Percentiles rank a stretch among this genome's conserved stretches.
phyloP scores from a whole-genome alignment of 2,797 vertebrate genomes.

The Lepus oiostolus region DNA sequence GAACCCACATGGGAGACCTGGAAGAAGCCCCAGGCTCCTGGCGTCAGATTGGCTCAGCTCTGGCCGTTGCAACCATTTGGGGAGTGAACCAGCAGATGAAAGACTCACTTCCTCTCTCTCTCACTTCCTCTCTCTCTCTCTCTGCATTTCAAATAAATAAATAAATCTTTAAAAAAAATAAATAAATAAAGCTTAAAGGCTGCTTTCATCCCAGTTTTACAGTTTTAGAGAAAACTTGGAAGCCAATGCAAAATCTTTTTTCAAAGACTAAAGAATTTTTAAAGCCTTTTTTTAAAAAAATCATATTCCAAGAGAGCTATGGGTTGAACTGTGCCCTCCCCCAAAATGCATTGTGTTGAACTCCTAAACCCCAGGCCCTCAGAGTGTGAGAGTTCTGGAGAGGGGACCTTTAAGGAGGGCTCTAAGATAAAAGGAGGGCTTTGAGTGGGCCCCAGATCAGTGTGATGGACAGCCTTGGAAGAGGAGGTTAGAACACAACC shows the following conservation, averaged over 20 bases:
- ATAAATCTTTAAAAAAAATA: too few relatives aligned
- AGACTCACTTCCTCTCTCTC: too few relatives aligned
- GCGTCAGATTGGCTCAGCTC: too few relatives aligned
- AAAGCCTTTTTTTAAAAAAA: neutral
- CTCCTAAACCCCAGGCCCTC: neutral
- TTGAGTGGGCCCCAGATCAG: neutral
- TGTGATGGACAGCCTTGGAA: neutral
- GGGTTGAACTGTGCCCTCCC: neutral
- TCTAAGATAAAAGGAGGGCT: neutral
- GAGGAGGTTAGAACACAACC: neutral
- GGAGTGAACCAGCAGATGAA: too few relatives aligned
- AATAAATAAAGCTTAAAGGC: neutral
- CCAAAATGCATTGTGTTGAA: neutral
- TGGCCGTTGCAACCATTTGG: too few relatives aligned
- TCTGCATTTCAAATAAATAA: too few relatives aligned
- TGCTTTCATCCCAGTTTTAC: constrained; percentile 38
- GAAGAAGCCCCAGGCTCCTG: too few relatives aligned
- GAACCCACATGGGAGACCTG: too few relatives aligned
- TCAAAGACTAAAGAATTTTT: neutral
- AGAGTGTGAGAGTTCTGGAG: neutral
- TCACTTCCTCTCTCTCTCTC: too few relatives aligned
- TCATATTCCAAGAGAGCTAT: neutral
- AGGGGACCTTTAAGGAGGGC: neutral
- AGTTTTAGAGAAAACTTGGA: constrained; percentile 32
- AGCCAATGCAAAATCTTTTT: neutral